A percentile compares a stretch with the other conserved stretches of the same genome.
phyloP scores from a whole-genome alignment of 2,888 invertebrate genomes.

The Drosophila eohydei region DNA sequence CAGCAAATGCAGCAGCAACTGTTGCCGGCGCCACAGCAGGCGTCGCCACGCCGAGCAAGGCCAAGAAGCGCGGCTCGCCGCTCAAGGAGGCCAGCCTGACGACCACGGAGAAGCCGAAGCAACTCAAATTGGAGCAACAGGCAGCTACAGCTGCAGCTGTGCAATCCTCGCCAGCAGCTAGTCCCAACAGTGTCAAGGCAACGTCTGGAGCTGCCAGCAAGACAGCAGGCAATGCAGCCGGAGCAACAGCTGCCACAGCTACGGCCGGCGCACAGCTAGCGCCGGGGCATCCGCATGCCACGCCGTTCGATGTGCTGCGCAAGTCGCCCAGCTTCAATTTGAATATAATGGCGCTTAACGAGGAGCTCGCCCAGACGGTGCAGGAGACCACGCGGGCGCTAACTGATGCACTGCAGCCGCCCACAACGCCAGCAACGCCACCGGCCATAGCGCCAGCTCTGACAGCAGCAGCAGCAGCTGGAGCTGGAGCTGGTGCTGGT shows the following conservation, averaged over 20 bases:
- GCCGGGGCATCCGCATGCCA: slow-evolving; percentile 42
- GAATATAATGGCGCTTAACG: slow-evolving; percentile 82
- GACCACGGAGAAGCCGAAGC: slow-evolving; percentile 69
- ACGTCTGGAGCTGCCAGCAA: not conserved
- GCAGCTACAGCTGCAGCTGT: slow-evolving; percentile 4
- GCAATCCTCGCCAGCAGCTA: slow-evolving; percentile 24
- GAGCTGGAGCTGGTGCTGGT: not conserved
- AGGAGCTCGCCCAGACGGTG: slow-evolving; percentile 83
- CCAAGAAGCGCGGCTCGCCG: slow-evolving; percentile 82
- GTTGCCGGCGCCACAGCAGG: not conserved
- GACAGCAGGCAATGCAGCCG: not conserved
- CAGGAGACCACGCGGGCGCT: slow-evolving; percentile 83
- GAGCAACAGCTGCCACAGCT: not conserved
- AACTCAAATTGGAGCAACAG: slow-evolving; percentile 56
- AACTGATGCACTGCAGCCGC: slow-evolving; percentile 76
- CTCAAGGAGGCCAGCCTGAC: slow-evolving; percentile 73
- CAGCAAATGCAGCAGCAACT: not conserved
- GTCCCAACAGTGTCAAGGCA: slow-evolving; percentile 18
- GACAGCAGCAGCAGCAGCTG: not conserved
- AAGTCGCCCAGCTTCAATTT: slow-evolving; percentile 85
- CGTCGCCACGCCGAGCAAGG: slow-evolving; percentile 37
- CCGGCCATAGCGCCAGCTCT: not conserved
- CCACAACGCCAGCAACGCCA: slow-evolving; percentile 51
- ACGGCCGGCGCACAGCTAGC: slow-evolving; percentile 23
- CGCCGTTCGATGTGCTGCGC: slow-evolving; percentile 85